Conservation (phyloP, 2,888 invertebrate species). For the Hypena proboscidalis region DNA sequence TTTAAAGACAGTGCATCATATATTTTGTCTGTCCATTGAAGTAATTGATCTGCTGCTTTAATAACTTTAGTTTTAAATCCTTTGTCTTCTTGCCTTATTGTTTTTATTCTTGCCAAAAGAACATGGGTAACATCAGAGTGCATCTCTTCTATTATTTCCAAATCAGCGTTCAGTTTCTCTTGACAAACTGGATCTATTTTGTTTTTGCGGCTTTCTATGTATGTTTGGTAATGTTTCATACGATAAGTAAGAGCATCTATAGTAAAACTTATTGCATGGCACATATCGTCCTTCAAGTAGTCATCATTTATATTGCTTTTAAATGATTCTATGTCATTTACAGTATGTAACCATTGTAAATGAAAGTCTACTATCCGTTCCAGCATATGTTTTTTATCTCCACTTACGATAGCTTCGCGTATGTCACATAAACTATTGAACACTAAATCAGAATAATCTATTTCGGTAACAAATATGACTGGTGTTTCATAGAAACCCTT, state of each 20-base stretch:
- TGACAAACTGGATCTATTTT: slow-evolving; percentile 53
- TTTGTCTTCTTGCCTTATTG: slow-evolving; percentile 54
- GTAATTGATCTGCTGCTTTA: slow-evolving; percentile 57
- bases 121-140: slow-evolving; percentile 58
- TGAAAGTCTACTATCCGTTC: slow-evolving; percentile 71
- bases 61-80: slow-evolving; percentile 60
- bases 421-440: slow-evolving; percentile 68
- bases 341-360: slow-evolving; percentile 69
- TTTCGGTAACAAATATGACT: slow-evolving; percentile 66
- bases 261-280: slow-evolving; percentile 64
- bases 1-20: slow-evolving; percentile 62
- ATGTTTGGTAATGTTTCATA: slow-evolving; percentile 65
- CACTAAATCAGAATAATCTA: slow-evolving; percentile 68
- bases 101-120: slow-evolving; percentile 63
- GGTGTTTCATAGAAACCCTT: slow-evolving; percentile 74
- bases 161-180: slow-evolving; percentile 59
- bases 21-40: slow-evolving; percentile 72
- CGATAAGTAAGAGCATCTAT: slow-evolving; percentile 65
- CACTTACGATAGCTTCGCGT: slow-evolving; percentile 51
- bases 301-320: slow-evolving; percentile 46
- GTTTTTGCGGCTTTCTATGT: slow-evolving; percentile 57
- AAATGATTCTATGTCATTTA: slow-evolving; percentile 67
- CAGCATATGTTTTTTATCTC: slow-evolving; percentile 51
- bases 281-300: slow-evolving; percentile 57
- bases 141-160: slow-evolving; percentile 78